Conservation (phyloP, 2,888 invertebrate species). For the Hyppa rectilinea region DNA sequence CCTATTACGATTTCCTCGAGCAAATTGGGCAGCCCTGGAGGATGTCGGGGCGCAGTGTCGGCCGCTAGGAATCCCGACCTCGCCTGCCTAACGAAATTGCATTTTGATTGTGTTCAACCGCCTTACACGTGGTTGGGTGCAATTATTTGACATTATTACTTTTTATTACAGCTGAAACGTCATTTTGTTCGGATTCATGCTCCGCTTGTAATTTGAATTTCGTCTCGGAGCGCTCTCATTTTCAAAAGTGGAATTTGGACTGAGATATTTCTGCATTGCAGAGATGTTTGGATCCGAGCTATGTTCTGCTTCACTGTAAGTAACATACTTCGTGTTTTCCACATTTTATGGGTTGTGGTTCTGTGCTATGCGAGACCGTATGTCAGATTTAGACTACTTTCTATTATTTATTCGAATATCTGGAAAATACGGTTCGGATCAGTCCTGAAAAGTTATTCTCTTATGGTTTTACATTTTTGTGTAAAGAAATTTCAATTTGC, state of each 20-base stretch:
- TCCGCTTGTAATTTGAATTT: conserved; percentile 68
- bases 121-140: conserved; percentile 81
- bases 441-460: conserved; percentile 11
- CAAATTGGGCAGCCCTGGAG: conserved; percentile 68
- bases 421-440: conserved; percentile 11
- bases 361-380: conserved; percentile 16
- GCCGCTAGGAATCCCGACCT: conserved; percentile 63
- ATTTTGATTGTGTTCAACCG: conserved; percentile 82
- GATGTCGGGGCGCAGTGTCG: conserved; percentile 51
- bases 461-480: conserved; percentile 12
- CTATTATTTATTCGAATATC: conserved; percentile 36
- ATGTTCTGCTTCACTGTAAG: conserved; percentile 62
- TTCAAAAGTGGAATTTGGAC: conserved; percentile 60
- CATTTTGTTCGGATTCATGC: conserved; percentile 66
- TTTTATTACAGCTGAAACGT: conserved; percentile 76
- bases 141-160: conserved; percentile 84
- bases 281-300: conserved; percentile 56
- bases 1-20: conserved; percentile 63
- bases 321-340: conserved; percentile 45
- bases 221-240: conserved; percentile 62
- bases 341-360: conserved; percentile 50
- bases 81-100: conserved; percentile 79
- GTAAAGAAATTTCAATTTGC: conserved; percentile 37
- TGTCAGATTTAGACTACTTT: conserved; percentile 25
- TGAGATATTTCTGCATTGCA: conserved; percentile 62